Base-by-base conservation (phyloP, 2,113 vertebrate species). In the Dascyllus trimaculatus region DNA sequence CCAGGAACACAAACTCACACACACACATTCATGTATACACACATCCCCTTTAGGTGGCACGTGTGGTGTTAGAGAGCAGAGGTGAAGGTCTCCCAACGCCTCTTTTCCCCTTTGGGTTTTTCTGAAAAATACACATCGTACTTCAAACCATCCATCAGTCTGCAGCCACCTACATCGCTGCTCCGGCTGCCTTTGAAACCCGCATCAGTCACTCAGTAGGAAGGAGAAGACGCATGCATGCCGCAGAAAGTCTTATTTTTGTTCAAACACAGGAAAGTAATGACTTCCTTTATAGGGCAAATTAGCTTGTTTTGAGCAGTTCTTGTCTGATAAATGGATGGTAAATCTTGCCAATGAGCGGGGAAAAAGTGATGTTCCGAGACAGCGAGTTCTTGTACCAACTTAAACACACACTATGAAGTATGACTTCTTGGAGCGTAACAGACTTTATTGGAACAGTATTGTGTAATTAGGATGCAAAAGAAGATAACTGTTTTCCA, bases 41-140 rank as follows among this genome's bases (percentile, higher is more conserved):
- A 54, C 52, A 22, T 59, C 29, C 24, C 46, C 26, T 48, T 15
- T 61, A 74, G 49, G 22, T 69, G 71, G 75, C 82, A 78, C 11
- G 45, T 71, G 45, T 75, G 51, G 70, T 63, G 66, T 71, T 59
- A 74, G 65, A 73, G 68, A 63, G 71, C 75, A 61, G 45, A 70
- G 57, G 78, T 68, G 29, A 82, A 72, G 45, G 53, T 45, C 59
- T 53, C 61, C 15, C 52, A 59, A 64, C 0, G 19, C 56, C 51
- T 63, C 18, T 17, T 2, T 54, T 38, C 66, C 43, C 71, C 60
- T 29, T 56, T 81, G 51, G 56, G 26, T 56, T 71, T 70, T 66
- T 59, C 52, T 66, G 25, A 46, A 78, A 75, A 78, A 75, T 53
- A 82, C 32, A 71, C 53, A 75, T n/a, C 25, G n/a, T 15, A 66